Conservation (phyloP, 1,140 invertebrate genomes). For the Leptinotarsa undecemlineata region DNA sequence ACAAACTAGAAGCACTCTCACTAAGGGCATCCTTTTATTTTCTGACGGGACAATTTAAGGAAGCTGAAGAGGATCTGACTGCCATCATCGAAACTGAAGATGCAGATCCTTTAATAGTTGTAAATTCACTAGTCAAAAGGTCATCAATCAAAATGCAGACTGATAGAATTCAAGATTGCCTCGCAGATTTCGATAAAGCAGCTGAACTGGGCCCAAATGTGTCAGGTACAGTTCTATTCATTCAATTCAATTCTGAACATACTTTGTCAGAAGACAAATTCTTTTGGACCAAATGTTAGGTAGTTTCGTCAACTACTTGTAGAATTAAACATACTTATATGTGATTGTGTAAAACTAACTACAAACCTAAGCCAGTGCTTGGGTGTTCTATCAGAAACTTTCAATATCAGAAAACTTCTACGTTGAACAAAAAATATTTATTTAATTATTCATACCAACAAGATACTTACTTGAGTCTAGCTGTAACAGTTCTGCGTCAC, state of each 20-base stretch:
- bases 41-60: slow-evolving; percentile 71
- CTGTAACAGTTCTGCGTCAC: too few relatives aligned
- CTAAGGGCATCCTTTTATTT: slow-evolving; percentile 83
- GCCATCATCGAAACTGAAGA: slow-evolving; percentile 64
- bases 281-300: too few relatives aligned
- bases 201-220: slow-evolving; percentile 77
- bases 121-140: slow-evolving; percentile 89
- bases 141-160: slow-evolving; percentile 81
- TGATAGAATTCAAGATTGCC: slow-evolving; percentile 71
- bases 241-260: not conserved
- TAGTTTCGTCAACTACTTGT: too few relatives aligned
- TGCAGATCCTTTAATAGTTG: slow-evolving; percentile 65
- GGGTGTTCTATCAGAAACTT: too few relatives aligned
- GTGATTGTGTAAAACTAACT: too few relatives aligned
- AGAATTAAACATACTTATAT: too few relatives aligned
- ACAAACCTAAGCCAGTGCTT: too few relatives aligned
- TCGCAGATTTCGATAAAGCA: slow-evolving; percentile 78
- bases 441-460: too few relatives aligned
- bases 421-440: too few relatives aligned
- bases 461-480: too few relatives aligned
- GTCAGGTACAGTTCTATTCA: slow-evolving; percentile 62
- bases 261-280: too few relatives aligned
- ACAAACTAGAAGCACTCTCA: slow-evolving; percentile 70
- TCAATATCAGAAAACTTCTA: too few relatives aligned
- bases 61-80: slow-evolving; percentile 73